A percentile compares a stretch with the other conserved stretches of the same genome.
Conservation (phyloP, 2,888 invertebrate genomes). For the Rhingia rostrata region DNA sequence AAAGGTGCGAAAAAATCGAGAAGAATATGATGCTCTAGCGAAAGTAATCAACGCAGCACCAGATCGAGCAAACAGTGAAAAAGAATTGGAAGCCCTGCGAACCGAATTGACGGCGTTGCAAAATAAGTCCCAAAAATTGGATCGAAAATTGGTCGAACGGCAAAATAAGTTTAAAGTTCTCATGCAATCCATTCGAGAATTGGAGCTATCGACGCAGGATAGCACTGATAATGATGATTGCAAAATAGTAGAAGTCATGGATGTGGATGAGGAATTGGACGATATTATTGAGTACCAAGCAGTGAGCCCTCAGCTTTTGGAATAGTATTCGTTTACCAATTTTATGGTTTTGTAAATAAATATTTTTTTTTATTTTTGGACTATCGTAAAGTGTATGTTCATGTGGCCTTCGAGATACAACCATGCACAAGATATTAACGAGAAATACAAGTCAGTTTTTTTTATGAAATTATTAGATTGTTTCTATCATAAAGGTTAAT, state of each 20-base stretch:
- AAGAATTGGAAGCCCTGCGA: slow-evolving; percentile 87
- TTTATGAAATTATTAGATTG: slow-evolving; percentile 85
- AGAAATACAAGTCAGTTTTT: neutral
- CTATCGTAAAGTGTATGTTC: neutral
- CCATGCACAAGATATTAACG: neutral
- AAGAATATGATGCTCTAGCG: slow-evolving; percentile 94
- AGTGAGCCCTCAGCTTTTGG: slow-evolving; percentile 66
- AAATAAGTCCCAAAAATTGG: slow-evolving; percentile 87
- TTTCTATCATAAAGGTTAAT: too few species aligned
- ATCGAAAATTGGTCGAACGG: slow-evolving; percentile 89
- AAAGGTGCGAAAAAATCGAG: slow-evolving; percentile 91
- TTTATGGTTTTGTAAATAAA: slow-evolving; percentile 49
- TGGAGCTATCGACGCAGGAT: slow-evolving; percentile 90
- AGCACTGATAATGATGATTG: slow-evolving; percentile 84
- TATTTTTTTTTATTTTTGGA: slow-evolving; percentile 11
- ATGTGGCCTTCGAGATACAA: neutral
- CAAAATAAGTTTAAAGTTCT: slow-evolving; percentile 94
- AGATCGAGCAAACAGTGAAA: slow-evolving; percentile 89
- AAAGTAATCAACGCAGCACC: slow-evolving; percentile 94
- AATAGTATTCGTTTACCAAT: slow-evolving; percentile 14
- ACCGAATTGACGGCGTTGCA: slow-evolving; percentile 88
- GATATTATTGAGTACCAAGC: slow-evolving; percentile 72
- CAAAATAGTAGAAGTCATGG: slow-evolving; percentile 78
- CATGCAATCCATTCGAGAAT: slow-evolving; percentile 91
- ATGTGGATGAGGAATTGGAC: slow-evolving; percentile 83